phyloP scores from a whole-genome alignment of 1,140 invertebrate species.

The Diorhabda sublineata region DNA sequence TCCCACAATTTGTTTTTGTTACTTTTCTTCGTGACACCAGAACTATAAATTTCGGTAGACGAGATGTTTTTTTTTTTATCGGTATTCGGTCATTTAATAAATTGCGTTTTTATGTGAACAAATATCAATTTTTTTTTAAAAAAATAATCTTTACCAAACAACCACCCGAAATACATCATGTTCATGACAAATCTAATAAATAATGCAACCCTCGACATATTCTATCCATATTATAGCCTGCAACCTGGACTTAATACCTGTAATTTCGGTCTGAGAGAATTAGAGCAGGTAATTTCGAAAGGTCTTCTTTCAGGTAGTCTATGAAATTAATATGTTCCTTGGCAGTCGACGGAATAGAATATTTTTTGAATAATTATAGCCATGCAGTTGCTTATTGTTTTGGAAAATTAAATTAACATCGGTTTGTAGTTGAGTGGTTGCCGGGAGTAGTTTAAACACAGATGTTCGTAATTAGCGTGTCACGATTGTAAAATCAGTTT shows the following conservation, averaged over 20 bases:
- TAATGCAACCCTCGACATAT: neutral
- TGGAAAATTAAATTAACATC: neutral
- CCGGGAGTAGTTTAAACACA: neutral
- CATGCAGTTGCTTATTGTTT: neutral
- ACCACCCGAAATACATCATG: neutral
- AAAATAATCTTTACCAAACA: too few relatives aligned
- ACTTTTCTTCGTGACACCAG: neutral
- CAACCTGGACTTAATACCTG: neutral
- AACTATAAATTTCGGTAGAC: neutral
- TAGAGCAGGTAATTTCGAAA: slow-evolving; percentile 2
- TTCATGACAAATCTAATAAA: neutral
- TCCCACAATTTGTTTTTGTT: slow-evolving; percentile 2
- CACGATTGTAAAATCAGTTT: neutral
- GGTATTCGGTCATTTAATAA: too few relatives aligned
- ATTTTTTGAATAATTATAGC: slow-evolving; percentile 1
- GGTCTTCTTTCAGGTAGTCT: neutral
- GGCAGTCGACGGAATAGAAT: neutral
- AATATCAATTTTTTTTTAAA: too few relatives aligned
- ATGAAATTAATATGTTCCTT: slow-evolving; percentile 1
- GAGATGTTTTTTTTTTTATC: neutral
- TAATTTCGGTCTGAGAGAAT: neutral
- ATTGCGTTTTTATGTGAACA: too few relatives aligned
- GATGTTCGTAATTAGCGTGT: neutral
- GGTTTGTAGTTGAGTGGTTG: slow-evolving; percentile 4
- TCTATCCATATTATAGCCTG: neutral